Percentiles rank a stretch among this genome's conserved stretches.
Conservation (phyloP, 2,113 vertebrate genomes). For the Nothobranchius kuhntae region DNA sequence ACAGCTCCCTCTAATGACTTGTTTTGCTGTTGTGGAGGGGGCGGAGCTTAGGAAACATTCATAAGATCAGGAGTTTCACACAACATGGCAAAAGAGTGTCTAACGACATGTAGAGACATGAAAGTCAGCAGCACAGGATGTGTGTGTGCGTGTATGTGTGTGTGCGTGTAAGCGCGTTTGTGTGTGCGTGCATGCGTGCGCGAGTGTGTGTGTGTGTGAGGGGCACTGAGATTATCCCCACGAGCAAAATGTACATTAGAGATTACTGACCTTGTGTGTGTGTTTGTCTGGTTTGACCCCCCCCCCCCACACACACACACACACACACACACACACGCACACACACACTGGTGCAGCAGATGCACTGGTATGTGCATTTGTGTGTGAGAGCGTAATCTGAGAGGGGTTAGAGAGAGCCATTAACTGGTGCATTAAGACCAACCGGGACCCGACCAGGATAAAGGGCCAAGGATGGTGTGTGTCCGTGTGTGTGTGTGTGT, state of each 20-base stretch:
- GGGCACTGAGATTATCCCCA: constrained; percentile 43
- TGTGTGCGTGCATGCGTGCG: too few species aligned
- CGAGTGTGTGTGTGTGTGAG: constrained; percentile 6
- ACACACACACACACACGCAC: too few species aligned
- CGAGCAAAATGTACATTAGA: constrained; percentile 61
- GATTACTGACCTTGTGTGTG: constrained; percentile 52
- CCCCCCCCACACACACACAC: too few species aligned
- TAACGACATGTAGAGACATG: too few species aligned
- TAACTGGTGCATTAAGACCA: constrained; percentile 69
- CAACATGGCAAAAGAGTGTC: too few species aligned
- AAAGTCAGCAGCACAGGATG: too few species aligned
- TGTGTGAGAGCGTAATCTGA: constrained; percentile 65
- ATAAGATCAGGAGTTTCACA: too few species aligned
- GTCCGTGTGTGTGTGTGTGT: constrained; percentile 5
- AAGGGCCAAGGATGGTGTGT: constrained; percentile 13
- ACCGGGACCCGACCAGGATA: constrained; percentile 34
- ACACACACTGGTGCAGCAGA: background rate
- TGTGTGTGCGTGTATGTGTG: too few species aligned
- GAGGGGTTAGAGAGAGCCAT: constrained; percentile 62
- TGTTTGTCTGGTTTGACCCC: background rate
- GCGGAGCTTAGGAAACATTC: too few species aligned
- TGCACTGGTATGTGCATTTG: background rate
- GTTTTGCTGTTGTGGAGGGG: too few species aligned
- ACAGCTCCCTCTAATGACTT: too few species aligned
- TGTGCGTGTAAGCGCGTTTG: too few species aligned